phyloP scores from a whole-genome alignment of 1,140 invertebrate genomes.

The Leptinotarsa texana region DNA sequence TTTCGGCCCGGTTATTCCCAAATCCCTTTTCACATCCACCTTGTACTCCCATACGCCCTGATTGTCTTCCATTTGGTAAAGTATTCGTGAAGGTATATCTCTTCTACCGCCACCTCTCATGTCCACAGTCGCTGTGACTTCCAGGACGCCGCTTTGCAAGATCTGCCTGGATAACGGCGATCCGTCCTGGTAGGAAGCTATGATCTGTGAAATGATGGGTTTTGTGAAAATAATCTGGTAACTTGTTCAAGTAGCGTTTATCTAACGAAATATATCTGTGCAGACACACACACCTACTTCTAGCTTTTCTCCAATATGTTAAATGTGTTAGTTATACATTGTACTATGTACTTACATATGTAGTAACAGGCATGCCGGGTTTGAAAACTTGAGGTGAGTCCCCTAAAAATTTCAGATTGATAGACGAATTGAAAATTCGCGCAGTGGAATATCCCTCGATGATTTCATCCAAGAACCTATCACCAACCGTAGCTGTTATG shows the following conservation, averaged over 20 bases:
- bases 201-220: constrained; percentile 60
- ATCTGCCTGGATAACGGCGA: constrained; percentile 66
- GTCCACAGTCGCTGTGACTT: constrained; percentile 63
- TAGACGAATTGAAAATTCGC: constrained; percentile 82
- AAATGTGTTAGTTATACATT: too few relatives aligned
- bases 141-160: constrained; percentile 63
- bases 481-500: constrained; percentile 87
- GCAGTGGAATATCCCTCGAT: constrained; percentile 86
- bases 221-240: neutral
- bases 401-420: constrained; percentile 83
- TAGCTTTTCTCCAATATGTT: too few relatives aligned
- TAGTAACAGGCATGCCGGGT: constrained; percentile 84
- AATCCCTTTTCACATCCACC: constrained; percentile 70
- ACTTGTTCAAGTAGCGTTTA: neutral
- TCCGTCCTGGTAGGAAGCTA: constrained; percentile 78
- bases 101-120: constrained; percentile 61
- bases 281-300: too few relatives aligned
- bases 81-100: constrained; percentile 59
- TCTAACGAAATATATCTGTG: too few relatives aligned
- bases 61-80: constrained; percentile 63
- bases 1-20: constrained; percentile 53
- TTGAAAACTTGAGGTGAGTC: constrained; percentile 92
- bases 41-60: constrained; percentile 76
- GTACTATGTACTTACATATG: constrained; percentile 66
- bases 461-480: constrained; percentile 84